Conservation (phyloP, 2,797 vertebrate species). For the Borostomias antarcticus region DNA sequence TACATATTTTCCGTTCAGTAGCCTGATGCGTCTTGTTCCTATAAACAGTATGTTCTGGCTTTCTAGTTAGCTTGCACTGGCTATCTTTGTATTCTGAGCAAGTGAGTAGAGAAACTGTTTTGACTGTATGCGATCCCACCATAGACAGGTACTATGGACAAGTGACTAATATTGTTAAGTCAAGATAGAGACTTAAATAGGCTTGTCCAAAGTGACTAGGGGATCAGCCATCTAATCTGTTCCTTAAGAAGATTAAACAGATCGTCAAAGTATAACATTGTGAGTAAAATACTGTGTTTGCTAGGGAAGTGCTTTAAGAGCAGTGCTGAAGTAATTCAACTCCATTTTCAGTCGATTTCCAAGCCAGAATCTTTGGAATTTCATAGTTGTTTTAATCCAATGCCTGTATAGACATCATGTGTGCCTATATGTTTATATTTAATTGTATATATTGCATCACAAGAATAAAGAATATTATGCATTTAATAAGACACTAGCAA, state of each 20-base stretch:
- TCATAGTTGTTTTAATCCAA: conserved; percentile 18
- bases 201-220: conserved; percentile 7
- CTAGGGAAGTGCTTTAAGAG: background rate
- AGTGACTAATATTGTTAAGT: conserved; percentile 9
- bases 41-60: conserved; percentile 5
- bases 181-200: conserved; percentile 8
- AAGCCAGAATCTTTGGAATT: conserved; percentile 8
- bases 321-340: background rate
- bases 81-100: conserved; percentile 2
- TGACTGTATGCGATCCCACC: conserved; percentile 1
- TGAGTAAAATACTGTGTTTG: background rate
- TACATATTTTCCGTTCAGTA: conserved; percentile 11
- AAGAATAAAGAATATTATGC: conserved; percentile 19
- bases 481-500: conserved; percentile 14
- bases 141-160: background rate
- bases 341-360: conserved; percentile 7
- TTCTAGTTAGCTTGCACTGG: conserved; percentile 14
- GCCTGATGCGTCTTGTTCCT: background rate
- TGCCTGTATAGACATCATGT: conserved; percentile 27
- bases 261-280: background rate
- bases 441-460: conserved; percentile 17
- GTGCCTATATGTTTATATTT: conserved; percentile 26
- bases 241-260: background rate
- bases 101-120: conserved; percentile 9
- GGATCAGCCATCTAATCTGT: background rate